Base-by-base conservation (phyloP, 2,888 invertebrate species). In the Exocentrus adspersus region DNA sequence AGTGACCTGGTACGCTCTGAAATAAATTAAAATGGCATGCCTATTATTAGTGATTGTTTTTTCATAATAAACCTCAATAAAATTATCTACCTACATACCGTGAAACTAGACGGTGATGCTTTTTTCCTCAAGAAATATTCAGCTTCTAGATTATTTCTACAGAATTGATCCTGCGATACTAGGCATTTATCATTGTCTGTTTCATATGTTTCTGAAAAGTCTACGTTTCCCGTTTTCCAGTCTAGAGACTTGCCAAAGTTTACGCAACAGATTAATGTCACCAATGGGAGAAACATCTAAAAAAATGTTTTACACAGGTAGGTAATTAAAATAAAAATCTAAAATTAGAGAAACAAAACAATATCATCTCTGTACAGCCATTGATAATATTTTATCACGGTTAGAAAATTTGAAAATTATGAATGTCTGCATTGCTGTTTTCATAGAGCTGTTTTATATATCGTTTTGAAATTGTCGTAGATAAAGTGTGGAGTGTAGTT, bases 81-180 rank as follows among this genome's bases (percentile, higher is more conserved):
- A n/a, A n/a, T n/a, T n/a, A n/a, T n/a, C n/a, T n/a, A n/a, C n/a
- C n/a, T n/a, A n/a, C n/a, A n/a, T n/a, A 51, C 51, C 2, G 32
- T 5, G 5, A 51, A 32, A 37, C 19, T 30, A 1, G n/a, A 19
- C 5, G 51, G 17, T 10, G 51, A 51, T n/a, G 57, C 45, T 10
- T 57, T 57, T 7, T 45, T 57, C 32, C 28, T 45, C 21, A 45
- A 7, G 20, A 57, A 45, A 46, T 46, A 16, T 12, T 19, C 42
- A 7, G 28, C 14, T 1, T 46, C 46, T 19, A 4, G 16, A 30
- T 7, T 46, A 32, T 3, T 30, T 19, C 20, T 46, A 10, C 57
- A 57, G 2, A 46, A 14, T 0, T 20, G 46, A 16, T 45, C 2
- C 2, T 30, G 17, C 20, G n/a, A 12, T 9, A 30, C 20, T 19